phyloP scores from a whole-genome alignment of 2,888 invertebrate species.

The Neria commutata region DNA sequence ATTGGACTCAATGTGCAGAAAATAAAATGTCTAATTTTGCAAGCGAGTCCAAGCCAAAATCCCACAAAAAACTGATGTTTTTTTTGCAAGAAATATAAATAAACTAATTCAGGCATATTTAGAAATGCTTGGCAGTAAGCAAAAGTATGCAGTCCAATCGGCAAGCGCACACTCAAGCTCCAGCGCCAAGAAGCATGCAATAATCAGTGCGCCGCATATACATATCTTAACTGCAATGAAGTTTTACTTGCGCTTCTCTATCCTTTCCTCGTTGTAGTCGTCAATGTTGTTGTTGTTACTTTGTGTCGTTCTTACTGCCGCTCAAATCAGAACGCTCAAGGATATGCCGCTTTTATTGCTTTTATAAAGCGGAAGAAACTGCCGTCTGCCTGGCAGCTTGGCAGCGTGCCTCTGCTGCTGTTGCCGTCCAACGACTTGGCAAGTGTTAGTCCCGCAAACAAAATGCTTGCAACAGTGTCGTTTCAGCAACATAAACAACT shows the following conservation, averaged over 20 bases:
- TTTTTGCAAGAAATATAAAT: no score
- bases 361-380: background rate
- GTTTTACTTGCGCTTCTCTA: background rate
- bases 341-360: background rate
- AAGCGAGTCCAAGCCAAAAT: no score
- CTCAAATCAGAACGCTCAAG: conserved; percentile 1
- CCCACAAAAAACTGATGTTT: no score
- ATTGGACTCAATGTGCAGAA: no score
- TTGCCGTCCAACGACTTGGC: no score
- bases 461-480: background rate
- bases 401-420: no score
- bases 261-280: background rate
- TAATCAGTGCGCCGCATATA: background rate
- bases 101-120: no score
- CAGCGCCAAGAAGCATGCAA: background rate
- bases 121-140: no score
- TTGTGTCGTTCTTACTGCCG: background rate
- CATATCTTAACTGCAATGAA: conserved; percentile 5
- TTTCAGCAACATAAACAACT: background rate
- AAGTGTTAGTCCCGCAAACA: no score
- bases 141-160: no score
- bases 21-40: conserved; percentile 20
- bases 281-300: background rate
- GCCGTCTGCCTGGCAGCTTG: no score
- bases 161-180: no score